Evolutionary conservation across 2,797 vertebrate genomes (phyloP), one percentile per base, ranked within the genome.

Genomic region (Mus caroli): DNA sequence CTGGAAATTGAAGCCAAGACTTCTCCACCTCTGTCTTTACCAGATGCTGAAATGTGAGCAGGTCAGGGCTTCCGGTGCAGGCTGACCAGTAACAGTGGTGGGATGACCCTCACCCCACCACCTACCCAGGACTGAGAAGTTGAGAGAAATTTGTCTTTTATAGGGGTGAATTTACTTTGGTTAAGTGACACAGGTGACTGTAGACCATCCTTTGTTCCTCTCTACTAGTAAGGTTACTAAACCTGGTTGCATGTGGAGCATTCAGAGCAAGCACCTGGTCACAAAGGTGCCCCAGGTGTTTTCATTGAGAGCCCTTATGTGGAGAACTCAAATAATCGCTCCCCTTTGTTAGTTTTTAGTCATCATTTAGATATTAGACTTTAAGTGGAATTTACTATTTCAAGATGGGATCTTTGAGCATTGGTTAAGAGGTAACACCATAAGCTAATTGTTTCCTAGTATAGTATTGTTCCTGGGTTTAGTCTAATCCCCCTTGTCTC

Each of bases 401-500:
- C 52, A 82, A 84, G 88, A n/a, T 64, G 24, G 43, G 19, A 50
- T 91, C 91, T 93, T 93, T 94, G 58, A 60, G 58, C 9, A 26
- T 50, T 69, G 83, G 40, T 54, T 93, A 14, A 86, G 80, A 86
- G 22, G 8, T 40, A 91, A 54, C 50, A 46, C 34, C 79, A 24
- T 40, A 69, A 58, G 84, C 73, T 88, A 0, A 76, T 92, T 92
- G 90, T 92, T 96, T 82, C 75, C 88, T 37, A 87, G 85, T 71
- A 34, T 54, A 78, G 78, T 78, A 24, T 92, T 90, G 84, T 90
- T 96, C 34, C 1, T 88, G 88, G 82, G 67, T 95, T 97, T 92
- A 88, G 31, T 28, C 86, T 95, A 88, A 93, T 94, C 83, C 15
- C 11, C 76, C 80, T 96, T 92, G 82, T 75, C 80, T 97, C 85